Conservation (phyloP, 2,113 vertebrate genomes). For the Podarcis raffonei region DNA sequence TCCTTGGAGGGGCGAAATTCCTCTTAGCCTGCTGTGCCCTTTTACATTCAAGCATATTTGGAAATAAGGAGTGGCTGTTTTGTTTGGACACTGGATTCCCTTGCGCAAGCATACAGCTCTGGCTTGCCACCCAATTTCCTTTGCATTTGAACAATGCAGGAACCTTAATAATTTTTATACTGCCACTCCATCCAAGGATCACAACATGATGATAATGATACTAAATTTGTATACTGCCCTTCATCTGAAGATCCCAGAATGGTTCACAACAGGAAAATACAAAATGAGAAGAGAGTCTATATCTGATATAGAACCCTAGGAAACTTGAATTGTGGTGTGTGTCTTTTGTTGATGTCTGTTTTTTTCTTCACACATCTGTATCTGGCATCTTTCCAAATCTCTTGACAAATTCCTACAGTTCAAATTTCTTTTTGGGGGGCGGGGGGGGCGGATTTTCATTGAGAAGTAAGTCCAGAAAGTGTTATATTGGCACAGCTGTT, state of each 20-base stretch:
- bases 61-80: neutral
- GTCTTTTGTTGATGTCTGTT: too few relatives aligned
- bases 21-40: neutral
- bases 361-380: neutral
- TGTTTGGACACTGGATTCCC: neutral
- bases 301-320: neutral
- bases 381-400: neutral
- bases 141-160: neutral
- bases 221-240: too few relatives aligned
- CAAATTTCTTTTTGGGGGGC: accelerated
- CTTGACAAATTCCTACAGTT: neutral
- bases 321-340: neutral
- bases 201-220: too few relatives aligned
- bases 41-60: conserved; percentile 2
- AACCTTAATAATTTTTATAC: neutral
- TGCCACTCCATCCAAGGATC: too few relatives aligned
- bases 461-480: neutral
- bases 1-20: conserved; percentile 22
- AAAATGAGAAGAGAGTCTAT: neutral
- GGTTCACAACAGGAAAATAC: too few relatives aligned
- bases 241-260: too few relatives aligned
- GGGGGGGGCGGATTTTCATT: neutral
- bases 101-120: neutral
- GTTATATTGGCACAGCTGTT: neutral
- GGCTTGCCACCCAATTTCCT: neutral